Conservation (phyloP, 1,140 invertebrate genomes). For the Zaprionus lachaisei region DNA sequence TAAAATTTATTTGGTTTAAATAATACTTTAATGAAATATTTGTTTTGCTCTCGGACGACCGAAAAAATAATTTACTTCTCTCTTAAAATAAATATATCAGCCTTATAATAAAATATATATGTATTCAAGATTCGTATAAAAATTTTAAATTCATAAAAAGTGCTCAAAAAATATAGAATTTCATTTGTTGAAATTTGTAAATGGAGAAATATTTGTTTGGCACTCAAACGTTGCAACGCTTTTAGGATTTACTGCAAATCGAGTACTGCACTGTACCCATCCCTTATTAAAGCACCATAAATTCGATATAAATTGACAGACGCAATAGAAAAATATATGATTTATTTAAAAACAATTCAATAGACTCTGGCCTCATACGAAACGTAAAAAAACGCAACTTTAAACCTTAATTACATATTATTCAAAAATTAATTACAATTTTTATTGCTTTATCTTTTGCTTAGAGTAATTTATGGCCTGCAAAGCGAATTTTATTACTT, state of each 20-base stretch:
- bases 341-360: neutral
- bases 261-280: neutral
- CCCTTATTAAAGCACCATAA: neutral
- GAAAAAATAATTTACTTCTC: neutral
- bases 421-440: slow-evolving; percentile 11
- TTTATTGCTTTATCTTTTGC: slow-evolving; percentile 12
- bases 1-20: neutral
- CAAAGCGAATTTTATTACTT: slow-evolving; percentile 3
- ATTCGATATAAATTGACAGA: neutral
- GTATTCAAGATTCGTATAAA: neutral
- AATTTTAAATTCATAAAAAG: neutral
- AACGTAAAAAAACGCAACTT: neutral
- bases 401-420: slow-evolving; percentile 6
- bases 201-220: neutral
- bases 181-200: neutral
- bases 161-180: neutral
- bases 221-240: neutral
- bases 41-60: neutral
- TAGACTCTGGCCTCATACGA: neutral
- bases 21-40: neutral
- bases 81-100: neutral
- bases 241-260: neutral
- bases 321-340: slow-evolving; percentile 1
- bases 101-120: neutral
- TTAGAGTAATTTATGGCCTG: slow-evolving; percentile 1